Percentiles rank a stretch among this genome's conserved stretches.
These are phyloP conservation scores for Spheniscus humboldti DNA, from an alignment of 2,797 vertebrate species.

Conservation along the genomic window DNA sequence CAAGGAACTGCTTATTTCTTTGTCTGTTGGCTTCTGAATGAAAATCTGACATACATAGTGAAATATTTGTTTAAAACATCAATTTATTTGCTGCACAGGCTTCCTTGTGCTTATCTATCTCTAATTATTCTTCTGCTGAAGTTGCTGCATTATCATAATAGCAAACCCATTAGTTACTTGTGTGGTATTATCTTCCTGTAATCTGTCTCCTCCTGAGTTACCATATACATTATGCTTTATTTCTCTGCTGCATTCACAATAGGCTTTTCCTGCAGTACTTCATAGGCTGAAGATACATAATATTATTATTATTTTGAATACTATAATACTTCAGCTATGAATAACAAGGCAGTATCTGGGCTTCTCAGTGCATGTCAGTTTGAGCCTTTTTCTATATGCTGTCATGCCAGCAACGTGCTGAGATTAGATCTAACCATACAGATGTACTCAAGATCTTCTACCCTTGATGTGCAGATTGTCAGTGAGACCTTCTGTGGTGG, in stretches of 20 bases:
- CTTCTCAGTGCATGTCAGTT: neutral
- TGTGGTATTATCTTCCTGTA: neutral
- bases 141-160: neutral
- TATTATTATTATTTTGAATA: neutral
- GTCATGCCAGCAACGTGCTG: neutral
- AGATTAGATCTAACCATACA: neutral
- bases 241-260: neutral
- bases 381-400: neutral
- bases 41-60: neutral
- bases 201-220: slow-evolving; percentile 3
- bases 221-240: neutral
- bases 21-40: neutral
- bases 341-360: neutral
- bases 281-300: neutral
- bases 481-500: neutral
- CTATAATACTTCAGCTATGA: neutral
- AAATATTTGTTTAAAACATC: slow-evolving; percentile 16
- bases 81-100: neutral
- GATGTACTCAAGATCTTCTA: neutral
- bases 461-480: accelerated
- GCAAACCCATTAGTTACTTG: slow-evolving; percentile 5
- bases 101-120: neutral
- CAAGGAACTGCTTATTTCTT: neutral
- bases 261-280: neutral
- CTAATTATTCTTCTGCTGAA: slow-evolving; percentile 32